Evolutionary conservation across 2,113 vertebrate species (phyloP), one percentile per base, ranked within the genome.

Genomic region (Zosterops lateralis): DNA sequence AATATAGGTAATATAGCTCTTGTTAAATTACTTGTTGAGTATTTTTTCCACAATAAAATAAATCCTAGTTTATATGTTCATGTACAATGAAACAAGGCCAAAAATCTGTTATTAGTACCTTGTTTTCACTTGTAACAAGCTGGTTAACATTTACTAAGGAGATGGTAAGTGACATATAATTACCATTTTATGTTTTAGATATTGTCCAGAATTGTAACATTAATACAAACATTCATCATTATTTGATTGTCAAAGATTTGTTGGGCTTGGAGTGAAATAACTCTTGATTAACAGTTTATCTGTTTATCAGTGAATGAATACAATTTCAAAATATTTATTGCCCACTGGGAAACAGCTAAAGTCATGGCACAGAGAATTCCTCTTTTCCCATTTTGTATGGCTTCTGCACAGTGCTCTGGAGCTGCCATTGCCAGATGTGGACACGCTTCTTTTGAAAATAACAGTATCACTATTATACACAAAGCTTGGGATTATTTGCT

Each of bases 361-460:
- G 90, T 54, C 56, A 28, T 32, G 17, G 54, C 85, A 76, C 24
- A 91, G 81, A 96, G 93, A 94, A 95, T 92, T 93, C 84, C 40
- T 78, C 60, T 88, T 92, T 96, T 68, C 64, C 85, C 26, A 89
- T 78, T 73, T 84, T 94, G 83, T 76, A 65, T 96, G 96, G 36
- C 91, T 94, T 98, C 87, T 95, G 66, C 62, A 2, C 4, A 5
- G 68, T 96, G 53, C 94, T 93, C 74, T 95, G 86, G 89, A 95
- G 77, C 92, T 96, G 81, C 87, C 67, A 38, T 61, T 97, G 90
- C 96, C 97, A 97, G 96, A 98, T 97, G 92, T 97, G 93, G 97
- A 98, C 93, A 97, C 97, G 96, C 93, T 97, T 97, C 97, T 95
- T 93, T 97, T 95, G 97, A 96, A 97, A 98, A 97, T 97, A 97